These are phyloP conservation scores for Rhinolophus sinicus DNA, from an alignment of 2,113 vertebrate species.

Conservation along the genomic window DNA sequence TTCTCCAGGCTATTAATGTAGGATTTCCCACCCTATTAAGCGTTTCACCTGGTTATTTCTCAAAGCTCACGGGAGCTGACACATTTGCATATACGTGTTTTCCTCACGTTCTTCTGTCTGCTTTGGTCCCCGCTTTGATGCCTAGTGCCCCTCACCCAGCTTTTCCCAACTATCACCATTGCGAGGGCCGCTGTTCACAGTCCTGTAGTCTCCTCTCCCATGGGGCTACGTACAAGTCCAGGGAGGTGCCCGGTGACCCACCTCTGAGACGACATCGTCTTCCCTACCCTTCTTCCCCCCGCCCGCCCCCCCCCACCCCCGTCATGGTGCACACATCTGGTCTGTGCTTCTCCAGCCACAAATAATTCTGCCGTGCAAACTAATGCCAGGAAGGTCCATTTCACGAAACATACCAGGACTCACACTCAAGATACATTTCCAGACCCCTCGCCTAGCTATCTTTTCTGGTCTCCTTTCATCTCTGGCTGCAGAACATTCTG, in stretches of 20 bases:
- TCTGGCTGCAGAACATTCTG: not conserved
- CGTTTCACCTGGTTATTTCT: not conserved
- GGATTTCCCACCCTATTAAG: not conserved
- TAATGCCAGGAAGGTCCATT: not conserved
- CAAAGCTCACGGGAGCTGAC: not conserved
- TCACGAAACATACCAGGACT: not conserved
- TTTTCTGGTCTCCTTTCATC: not conserved
- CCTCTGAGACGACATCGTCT: not conserved
- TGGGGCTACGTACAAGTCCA: not conserved
- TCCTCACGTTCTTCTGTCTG: not conserved
- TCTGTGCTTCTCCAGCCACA: not conserved
- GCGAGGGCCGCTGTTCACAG: no score
- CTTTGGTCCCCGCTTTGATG: no score
- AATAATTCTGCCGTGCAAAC: not conserved
- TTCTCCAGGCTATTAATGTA: not conserved
- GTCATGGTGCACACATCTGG: not conserved
- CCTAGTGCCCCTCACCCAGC: not conserved
- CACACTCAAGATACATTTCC: not conserved
- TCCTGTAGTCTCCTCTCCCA: not conserved
- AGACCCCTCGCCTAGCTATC: not conserved
- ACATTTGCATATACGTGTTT: not conserved
- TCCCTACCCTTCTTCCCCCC: not conserved
- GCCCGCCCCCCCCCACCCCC: not conserved
- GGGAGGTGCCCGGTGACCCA: not conserved
- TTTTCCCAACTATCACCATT: not conserved